Conservation (phyloP, 2,113 vertebrate genomes). For the Heteronetta atricapilla region DNA sequence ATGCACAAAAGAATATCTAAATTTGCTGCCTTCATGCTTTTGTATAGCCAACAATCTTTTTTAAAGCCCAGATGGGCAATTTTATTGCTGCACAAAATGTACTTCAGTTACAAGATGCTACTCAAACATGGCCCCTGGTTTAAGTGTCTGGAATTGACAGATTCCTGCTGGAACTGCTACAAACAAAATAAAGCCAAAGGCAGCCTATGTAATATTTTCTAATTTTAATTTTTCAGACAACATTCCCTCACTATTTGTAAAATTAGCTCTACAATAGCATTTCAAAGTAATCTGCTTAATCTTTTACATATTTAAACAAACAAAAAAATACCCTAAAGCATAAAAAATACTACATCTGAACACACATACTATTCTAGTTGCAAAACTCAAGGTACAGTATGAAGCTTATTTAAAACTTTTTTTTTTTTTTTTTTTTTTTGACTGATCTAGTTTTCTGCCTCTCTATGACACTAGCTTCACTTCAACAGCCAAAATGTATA, state of each 20-base stretch:
- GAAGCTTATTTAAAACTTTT: constrained; percentile 35
- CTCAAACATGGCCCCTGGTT: not conserved
- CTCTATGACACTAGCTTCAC: constrained; percentile 31
- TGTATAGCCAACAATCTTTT: not conserved
- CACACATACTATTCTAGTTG: constrained; percentile 51
- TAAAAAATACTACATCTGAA: constrained; percentile 55
- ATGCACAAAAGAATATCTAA: not conserved
- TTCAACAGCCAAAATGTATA: constrained; percentile 25
- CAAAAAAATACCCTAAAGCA: constrained; percentile 41
- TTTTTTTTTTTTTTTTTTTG: constrained; percentile 26
- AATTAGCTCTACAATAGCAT: constrained; percentile 60
- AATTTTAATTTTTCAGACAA: constrained; percentile 53
- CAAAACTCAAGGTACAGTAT: constrained; percentile 61
- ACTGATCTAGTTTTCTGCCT: constrained; percentile 37
- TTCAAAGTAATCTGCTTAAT: constrained; percentile 55
- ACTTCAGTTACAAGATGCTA: not conserved
- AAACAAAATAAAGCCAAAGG: constrained; percentile 43
- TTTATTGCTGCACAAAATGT: not conserved
- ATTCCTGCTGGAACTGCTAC: not conserved
- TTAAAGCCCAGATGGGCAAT: not conserved
- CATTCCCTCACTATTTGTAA: not conserved
- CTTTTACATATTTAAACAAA: constrained; percentile 56
- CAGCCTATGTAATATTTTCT: constrained; percentile 43
- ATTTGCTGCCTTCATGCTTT: constrained; percentile 32
- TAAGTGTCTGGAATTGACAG: not conserved